Evolutionary conservation across 2,888 invertebrate genomes (phyloP).

Genomic region (Ernsta delagoae): DNA sequence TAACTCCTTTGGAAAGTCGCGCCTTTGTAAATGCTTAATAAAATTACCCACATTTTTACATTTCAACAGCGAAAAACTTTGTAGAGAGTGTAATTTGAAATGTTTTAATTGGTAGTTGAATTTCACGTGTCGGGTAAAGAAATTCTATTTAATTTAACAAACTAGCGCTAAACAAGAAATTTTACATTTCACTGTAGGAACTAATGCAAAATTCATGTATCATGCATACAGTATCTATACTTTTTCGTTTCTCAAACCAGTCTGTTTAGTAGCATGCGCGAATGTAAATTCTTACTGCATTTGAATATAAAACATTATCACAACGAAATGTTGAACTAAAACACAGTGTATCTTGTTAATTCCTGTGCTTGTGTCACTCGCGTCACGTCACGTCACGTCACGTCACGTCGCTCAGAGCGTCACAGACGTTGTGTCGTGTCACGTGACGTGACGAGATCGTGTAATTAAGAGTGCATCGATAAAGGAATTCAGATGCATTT

Average conservation of each 20-base stretch:
- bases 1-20: no score
- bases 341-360: constrained; percentile 16
- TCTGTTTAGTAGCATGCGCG: constrained; percentile 7
- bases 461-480: constrained; percentile 23
- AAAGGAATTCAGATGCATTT: background rate
- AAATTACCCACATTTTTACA: no score
- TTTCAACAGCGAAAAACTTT: no score
- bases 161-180: background rate
- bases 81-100: no score
- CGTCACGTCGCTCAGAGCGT: background rate
- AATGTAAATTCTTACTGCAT: constrained; percentile 22
- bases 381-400: constrained; percentile 13
- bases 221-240: constrained; percentile 8
- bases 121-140: no score
- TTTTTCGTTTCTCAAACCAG: constrained; percentile 2
- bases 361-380: constrained; percentile 5
- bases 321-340: constrained; percentile 14
- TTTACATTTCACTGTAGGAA: background rate
- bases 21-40: no score
- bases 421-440: background rate
- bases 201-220: constrained; percentile 24
- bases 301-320: constrained; percentile 25
- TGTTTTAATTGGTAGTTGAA: no score
- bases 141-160: no score
- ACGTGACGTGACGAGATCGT: background rate